Evolutionary conservation across 2,888 invertebrate species (phyloP).

Genomic region (Pyrrhia umbra): DNA sequence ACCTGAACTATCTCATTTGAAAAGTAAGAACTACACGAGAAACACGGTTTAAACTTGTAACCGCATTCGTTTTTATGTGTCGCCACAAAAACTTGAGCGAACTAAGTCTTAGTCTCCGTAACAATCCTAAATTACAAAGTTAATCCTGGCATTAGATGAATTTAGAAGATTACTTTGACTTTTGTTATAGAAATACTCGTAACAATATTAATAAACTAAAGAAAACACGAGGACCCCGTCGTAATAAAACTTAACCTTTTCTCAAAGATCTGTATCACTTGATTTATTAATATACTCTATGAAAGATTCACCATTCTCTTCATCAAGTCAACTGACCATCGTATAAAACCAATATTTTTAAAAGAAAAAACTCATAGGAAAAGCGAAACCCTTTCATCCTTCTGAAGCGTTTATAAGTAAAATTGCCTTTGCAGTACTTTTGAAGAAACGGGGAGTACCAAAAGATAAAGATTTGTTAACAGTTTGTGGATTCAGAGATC

Average conservation of each 20-base stretch:
- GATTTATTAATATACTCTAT: background rate
- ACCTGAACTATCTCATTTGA: conserved; percentile 23
- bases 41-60: conserved; percentile 37
- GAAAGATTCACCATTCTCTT: too few species aligned
- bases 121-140: conserved; percentile 17
- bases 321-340: too few species aligned
- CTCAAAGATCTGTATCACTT: background rate
- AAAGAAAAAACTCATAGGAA: background rate
- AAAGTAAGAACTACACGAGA: conserved; percentile 35
- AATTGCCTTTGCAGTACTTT: too few species aligned
- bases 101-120: background rate
- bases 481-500: too few species aligned
- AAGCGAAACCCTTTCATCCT: background rate
- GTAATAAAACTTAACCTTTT: background rate
- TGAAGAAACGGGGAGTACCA: too few species aligned
- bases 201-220: background rate
- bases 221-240: background rate
- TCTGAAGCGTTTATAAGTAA: too few species aligned
- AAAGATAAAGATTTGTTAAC: too few species aligned
- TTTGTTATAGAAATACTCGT: background rate
- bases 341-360: background rate
- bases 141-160: background rate
- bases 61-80: conserved; percentile 29
- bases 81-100: conserved; percentile 9
- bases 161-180: conserved; percentile 10